These are phyloP conservation scores for Tachina grossa DNA, from an alignment of 2,888 invertebrate genomes.

Conservation along the genomic window DNA sequence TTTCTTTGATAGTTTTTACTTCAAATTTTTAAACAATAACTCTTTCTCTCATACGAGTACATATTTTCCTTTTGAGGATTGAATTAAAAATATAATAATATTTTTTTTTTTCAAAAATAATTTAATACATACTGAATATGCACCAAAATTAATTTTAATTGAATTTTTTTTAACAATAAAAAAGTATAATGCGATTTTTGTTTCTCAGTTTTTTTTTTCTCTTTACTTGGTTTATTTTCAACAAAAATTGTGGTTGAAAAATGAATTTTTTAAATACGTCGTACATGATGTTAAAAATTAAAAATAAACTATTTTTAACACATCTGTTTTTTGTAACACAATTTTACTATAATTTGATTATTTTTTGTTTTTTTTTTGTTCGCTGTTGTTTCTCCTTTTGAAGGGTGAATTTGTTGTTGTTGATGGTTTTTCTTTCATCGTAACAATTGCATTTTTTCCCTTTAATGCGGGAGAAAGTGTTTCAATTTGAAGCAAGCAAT, in stretches of 20 bases:
- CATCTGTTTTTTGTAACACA: constrained; percentile 36
- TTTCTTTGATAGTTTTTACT: no score
- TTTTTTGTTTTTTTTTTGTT: constrained; percentile 20
- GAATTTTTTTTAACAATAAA: constrained; percentile 6
- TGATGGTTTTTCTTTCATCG: constrained; percentile 43
- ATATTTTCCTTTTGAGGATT: no score
- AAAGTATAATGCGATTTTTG: not conserved
- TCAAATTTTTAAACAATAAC: no score
- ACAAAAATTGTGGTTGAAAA: constrained; percentile 29
- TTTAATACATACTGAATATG: constrained; percentile 24
- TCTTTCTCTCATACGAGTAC: no score
- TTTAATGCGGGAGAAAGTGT: constrained; percentile 68
- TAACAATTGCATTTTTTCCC: constrained; percentile 47
- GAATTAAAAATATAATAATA: no score
- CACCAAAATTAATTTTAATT: constrained; percentile 40
- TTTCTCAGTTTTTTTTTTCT: not conserved
- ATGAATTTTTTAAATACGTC: constrained; percentile 35
- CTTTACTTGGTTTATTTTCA: constrained; percentile 9
- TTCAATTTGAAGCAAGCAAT: constrained; percentile 50
- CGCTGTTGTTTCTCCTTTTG: constrained; percentile 48
- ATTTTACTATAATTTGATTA: constrained; percentile 41
- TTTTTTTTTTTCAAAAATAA: not conserved
- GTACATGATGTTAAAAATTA: constrained; percentile 22
- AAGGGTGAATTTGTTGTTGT: constrained; percentile 55
- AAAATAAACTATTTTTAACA: constrained; percentile 31